phyloP scores from a whole-genome alignment of 2,888 invertebrate genomes.

The Caprella mutica region DNA sequence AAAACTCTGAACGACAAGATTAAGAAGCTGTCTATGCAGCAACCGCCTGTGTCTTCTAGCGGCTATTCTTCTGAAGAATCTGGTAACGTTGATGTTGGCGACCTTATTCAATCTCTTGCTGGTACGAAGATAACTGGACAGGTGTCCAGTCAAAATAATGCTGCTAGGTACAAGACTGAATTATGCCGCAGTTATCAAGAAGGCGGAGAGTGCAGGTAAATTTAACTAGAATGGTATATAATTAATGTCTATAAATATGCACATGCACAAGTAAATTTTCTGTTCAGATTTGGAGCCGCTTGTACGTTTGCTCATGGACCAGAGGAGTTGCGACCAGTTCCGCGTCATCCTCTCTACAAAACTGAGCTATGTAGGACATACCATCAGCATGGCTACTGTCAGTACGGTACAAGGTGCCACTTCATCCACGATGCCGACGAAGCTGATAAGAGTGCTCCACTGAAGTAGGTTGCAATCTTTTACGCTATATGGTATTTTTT shows the following conservation, averaged over 20 bases:
- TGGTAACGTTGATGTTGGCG: background rate
- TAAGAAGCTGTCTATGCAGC: constrained; percentile 1
- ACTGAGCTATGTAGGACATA: constrained; percentile 90
- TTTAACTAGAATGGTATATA: too few species aligned
- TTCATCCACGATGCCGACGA: constrained; percentile 93
- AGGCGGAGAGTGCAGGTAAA: constrained; percentile 54
- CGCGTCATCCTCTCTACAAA: constrained; percentile 97
- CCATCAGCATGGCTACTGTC: constrained; percentile 93
- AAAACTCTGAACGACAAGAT: background rate
- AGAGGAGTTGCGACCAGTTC: constrained; percentile 78
- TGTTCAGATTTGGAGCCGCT: constrained; percentile 96
- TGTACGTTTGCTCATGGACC: constrained; percentile 97
- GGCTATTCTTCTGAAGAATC: background rate
- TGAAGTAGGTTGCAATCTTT: background rate
- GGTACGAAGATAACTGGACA: too few species aligned
- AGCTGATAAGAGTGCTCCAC: constrained; percentile 25
- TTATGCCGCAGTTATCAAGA: constrained; percentile 93
- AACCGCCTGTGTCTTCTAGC: background rate
- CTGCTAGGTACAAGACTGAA: constrained; percentile 88
- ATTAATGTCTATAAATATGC: too few species aligned
- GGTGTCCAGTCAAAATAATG: constrained; percentile 31
- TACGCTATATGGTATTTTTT: background rate
- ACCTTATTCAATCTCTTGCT: background rate
- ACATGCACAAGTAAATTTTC: too few species aligned
- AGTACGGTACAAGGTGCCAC: constrained; percentile 94